Base-by-base conservation (phyloP, 30 jellyfish, hydroid and myxozoan genomes). In the Cassiopea andromeda region DNA sequence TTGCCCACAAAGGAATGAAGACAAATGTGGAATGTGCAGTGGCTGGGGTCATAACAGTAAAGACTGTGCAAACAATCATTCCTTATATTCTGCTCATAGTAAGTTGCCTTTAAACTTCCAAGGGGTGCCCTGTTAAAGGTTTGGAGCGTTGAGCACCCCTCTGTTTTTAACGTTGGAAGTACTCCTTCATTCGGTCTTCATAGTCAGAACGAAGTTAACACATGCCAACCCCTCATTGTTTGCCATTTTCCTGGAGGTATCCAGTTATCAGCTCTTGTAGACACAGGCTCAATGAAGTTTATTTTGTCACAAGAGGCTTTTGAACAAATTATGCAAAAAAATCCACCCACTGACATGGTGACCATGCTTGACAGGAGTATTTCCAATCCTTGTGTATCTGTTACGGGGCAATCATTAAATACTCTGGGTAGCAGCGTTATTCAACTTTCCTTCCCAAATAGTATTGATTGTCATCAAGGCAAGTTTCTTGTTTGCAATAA, bases 101-200 rank as follows among this genome's bases (percentile, higher is more conserved):
- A 66, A 66, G 75, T 66, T 66, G 75, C 75, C 75, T 66, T 77
- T 77, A 77, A 77, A 77, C 86, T 77, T 46, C 73, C 73, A 54
- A 46, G 86, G 86, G 86, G 86, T 77, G 86, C 86, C 70, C 60
- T 74, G 73, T 54, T 77, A 77, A 50, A 9, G 50, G 86, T 74
- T 50, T 77, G 86, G 86, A 50, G 86, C 86, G 86, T 17, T 48
- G 73, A 77, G 86, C 86, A 77, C 86, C 86, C 86, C 86, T 77
- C 86, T 77, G 73, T 46, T 48, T 77, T 50, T 77, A 18, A 45
- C 60, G 44, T 77, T 77, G 86, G 73, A 77, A 17, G 57, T 6
- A 50, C 38, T 27, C 38, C 38, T 27, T 27, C 38, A 27, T 18
- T 46, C 19, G 86, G 54, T 77, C 86, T 48, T 77, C 67, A 77